phyloP scores from a whole-genome alignment of 2,797 vertebrate species.

The Diglossa cyanea region DNA sequence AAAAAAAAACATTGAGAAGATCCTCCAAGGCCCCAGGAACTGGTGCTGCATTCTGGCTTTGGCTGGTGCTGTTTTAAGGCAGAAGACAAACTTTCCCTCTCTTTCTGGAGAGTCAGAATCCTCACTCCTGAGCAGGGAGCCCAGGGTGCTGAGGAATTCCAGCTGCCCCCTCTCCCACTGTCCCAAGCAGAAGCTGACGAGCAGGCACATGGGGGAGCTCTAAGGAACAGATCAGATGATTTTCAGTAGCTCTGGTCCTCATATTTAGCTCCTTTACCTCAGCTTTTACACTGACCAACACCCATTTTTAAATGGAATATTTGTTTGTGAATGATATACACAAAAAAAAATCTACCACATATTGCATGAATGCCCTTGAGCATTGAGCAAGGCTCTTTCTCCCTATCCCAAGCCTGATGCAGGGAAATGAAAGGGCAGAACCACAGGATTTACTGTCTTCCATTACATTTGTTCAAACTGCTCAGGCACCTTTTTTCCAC shows the following conservation, averaged over 20 bases:
- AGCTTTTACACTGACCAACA: not conserved
- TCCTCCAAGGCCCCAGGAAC: not conserved
- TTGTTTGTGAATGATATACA: accelerated
- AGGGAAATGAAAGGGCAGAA: not conserved
- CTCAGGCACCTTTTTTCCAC: not conserved
- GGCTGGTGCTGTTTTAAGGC: not conserved
- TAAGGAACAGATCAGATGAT: not conserved
- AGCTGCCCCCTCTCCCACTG: not conserved
- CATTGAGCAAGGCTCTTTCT: not conserved
- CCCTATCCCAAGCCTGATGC: not conserved
- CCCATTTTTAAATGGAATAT: not conserved
- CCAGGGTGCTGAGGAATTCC: not conserved
- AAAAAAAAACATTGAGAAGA: not conserved
- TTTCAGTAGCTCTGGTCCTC: not conserved
- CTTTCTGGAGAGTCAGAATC: not conserved
- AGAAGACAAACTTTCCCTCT: not conserved
- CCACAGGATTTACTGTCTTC: not conserved
- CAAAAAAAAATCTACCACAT: not conserved
- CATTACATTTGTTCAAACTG: not conserved
- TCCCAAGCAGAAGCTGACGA: not conserved
- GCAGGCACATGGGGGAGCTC: not conserved
- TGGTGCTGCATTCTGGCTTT: not conserved
- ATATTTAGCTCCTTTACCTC: not conserved
- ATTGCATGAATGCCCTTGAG: not conserved
- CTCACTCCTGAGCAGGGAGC: not conserved